Percentiles rank a stretch among this genome's conserved stretches.
Conservation (phyloP, 2,113 vertebrate species). For the Erythrolamprus reginae region DNA sequence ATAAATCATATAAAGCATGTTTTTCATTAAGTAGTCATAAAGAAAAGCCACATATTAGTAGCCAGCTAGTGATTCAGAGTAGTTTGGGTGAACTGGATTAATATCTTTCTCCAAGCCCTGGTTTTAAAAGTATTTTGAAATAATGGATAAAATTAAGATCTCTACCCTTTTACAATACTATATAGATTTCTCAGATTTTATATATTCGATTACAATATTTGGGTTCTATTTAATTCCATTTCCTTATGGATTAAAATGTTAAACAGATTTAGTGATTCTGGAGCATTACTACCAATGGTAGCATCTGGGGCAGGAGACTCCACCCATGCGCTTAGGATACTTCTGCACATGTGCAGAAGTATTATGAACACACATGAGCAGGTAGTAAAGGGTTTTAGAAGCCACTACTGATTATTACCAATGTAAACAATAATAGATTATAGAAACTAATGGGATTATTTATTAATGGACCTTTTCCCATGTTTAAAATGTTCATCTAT, state of each 20-base stretch:
- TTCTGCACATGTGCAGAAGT: no score
- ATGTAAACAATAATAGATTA: not conserved
- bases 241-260: not conserved
- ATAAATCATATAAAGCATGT: not conserved
- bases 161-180: not conserved
- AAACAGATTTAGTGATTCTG: not conserved
- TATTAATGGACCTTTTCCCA: not conserved
- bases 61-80: constrained; percentile 8
- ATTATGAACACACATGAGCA: no score
- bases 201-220: not conserved
- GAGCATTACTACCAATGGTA: no score
- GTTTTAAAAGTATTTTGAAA: not conserved
- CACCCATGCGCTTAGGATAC: no score
- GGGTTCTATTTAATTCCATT: not conserved
- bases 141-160: not conserved
- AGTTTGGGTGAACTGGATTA: constrained; percentile 13
- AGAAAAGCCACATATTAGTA: constrained; percentile 14
- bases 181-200: not conserved
- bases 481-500: not conserved
- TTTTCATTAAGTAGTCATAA: constrained; percentile 23
- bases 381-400: no score
- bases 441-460: not conserved
- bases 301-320: no score
- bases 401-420: no score
- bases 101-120: not conserved